Base-by-base conservation (phyloP, 2,888 invertebrate genomes). In the Ophion obscuratus region DNA sequence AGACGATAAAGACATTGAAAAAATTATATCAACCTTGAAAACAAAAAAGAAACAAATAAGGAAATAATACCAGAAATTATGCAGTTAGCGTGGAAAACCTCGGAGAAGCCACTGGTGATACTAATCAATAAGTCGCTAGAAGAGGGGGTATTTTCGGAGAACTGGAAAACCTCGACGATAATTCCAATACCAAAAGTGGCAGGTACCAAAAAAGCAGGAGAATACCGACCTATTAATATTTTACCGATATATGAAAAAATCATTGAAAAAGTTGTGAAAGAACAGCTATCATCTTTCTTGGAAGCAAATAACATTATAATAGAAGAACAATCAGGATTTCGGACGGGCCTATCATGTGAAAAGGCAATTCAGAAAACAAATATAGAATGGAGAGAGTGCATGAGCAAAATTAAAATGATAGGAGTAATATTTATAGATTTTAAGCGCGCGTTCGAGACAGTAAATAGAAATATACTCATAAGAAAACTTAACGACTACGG, bases 341-440 rank as follows among this genome's bases (percentile, higher is more conserved):
- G 66, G n/a, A 66, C 31, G 40, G 20, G 67, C 40, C 6, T 31
- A 27, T 31, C 76, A 73, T 78, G 64, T 57, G 86, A 87, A 77
- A 84, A 71, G 2, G 86, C 78, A 11, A 9, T 87, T 11, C 86
- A 87, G 61, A 67, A 47, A 6, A 40, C 62, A 1, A 64, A 84
- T 9, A 78, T 7, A 0, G 40, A 40, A 40, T 40, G 40, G 40
- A 40, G 40, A 40, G 40, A 40, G 5, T 40, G 40, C 5, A 36
- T 86, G 7, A 74, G 70, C 59, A 53, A 84, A 0, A 62, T 82
- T 17, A 64, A 86, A 79, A 40, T 81, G 10, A 44, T 87, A 17
- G 78, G 83, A 4, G 81, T 81, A 31, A 59, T 87, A 11, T 86
- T 81, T 59, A 31, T 86, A 4, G 87, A 87, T 20, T 74, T 87